Conservation (phyloP, 2,113 vertebrate genomes). For the Mellivora capensis region DNA sequence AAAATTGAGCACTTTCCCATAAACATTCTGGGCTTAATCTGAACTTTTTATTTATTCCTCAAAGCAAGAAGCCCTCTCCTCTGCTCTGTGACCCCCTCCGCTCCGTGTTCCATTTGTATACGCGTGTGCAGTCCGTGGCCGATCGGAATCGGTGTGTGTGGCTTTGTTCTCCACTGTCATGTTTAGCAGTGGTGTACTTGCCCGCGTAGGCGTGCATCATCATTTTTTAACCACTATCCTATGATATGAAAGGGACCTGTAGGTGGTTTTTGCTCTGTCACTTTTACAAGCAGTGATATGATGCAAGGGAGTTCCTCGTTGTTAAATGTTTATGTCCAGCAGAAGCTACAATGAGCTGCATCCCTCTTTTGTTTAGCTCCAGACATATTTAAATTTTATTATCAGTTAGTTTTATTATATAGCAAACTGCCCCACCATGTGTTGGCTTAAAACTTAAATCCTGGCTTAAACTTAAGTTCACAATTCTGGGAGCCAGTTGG, state of each 20-base stretch:
- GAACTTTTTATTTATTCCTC: not conserved
- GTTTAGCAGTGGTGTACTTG: accelerated
- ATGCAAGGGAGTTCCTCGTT: not conserved
- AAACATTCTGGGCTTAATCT: not conserved
- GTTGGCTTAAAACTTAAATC: not conserved
- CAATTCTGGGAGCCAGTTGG: not conserved
- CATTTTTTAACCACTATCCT: not conserved
- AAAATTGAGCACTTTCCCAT: not conserved
- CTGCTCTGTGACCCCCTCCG: not conserved
- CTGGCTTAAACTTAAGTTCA: not conserved
- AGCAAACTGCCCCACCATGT: not conserved
- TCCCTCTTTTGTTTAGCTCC: not conserved
- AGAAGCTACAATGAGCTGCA: not conserved
- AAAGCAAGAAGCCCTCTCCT: not conserved
- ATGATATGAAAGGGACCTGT: not conserved
- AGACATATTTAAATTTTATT: not conserved
- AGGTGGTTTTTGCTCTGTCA: not conserved
- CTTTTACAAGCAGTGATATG: not conserved
- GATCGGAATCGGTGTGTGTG: not conserved
- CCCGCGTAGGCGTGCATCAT: accelerated
- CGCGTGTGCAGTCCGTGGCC: not conserved
- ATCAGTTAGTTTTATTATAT: not conserved
- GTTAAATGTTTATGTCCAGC: not conserved
- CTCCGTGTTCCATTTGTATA: not conserved
- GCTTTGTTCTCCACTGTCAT: not conserved